Evolutionary conservation across 2,888 invertebrate species (phyloP), one percentile per base, ranked within the genome.

Genomic region (Gari tellinella): DNA sequence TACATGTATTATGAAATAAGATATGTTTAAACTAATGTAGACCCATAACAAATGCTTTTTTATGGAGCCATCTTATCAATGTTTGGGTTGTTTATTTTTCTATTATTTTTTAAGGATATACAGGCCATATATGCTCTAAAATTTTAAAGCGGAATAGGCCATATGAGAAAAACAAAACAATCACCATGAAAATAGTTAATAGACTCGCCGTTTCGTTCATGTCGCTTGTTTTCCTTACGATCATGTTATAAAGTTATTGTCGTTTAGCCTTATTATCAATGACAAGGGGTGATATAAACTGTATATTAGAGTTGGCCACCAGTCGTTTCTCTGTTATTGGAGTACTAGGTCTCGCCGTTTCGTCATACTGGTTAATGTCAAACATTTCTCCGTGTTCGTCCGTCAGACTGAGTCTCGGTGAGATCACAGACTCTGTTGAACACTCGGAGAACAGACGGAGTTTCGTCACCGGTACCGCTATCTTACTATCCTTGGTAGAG

Each of bases 241-340:
- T n/a, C n/a, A n/a, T n/a, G 31, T 10, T 31, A 10, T 31, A 2
- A 23, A 21, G n/a, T 45, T 37, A 75, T 15, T 75, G 75, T 51
- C 75, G 26, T 37, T 76, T 76, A 5, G 76, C 76, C 19, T 61
- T 67, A 7, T 41, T 48, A 17, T 72, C 68, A 40, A 49, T 64
- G 7, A 38, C 56, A 14, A 62, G 40, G 26, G 76, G 76, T 10
- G 68, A 76, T 26, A 68, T 65, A 51, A 76, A 76, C 3, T 72
- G 26, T 41, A 76, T 62, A 49, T 76, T 76, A 19, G 72, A 62
- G 56, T 67, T 76, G 23, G 26, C 55, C 8, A 76, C 61, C 8
- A 65, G 19, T 40, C 62, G 60, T 31, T 67, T 76, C 55, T 66
- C 60, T 31, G 5, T 15, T 23, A 15, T 41, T 21, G 38, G 53